Conservation (phyloP, 1,140 invertebrate genomes). For the Diabrotica undecimpunctata region DNA sequence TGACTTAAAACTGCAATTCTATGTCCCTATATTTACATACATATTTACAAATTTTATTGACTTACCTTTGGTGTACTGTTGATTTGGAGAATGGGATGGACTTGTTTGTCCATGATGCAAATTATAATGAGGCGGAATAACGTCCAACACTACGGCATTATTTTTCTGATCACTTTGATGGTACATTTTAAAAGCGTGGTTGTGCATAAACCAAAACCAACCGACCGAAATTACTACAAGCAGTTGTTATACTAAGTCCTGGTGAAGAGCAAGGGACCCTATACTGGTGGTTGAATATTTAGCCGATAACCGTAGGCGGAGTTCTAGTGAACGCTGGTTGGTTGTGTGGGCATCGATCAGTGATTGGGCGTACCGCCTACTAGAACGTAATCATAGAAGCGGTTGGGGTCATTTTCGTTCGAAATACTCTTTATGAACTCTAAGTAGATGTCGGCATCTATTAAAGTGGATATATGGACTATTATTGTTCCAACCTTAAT, state of each 20-base stretch:
- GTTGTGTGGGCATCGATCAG: conserved; percentile 33
- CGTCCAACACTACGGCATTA: conserved; percentile 39
- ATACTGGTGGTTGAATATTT: not conserved
- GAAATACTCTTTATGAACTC: conserved; percentile 40
- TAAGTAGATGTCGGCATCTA: conserved; percentile 44
- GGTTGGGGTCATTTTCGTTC: conserved; percentile 31
- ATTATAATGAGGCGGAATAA: conserved; percentile 42
- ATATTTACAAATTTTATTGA: not conserved
- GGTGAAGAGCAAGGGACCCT: not conserved
- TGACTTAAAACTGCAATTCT: too few relatives aligned
- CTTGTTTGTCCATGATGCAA: conserved; percentile 37
- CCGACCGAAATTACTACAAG: not conserved
- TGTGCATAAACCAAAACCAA: conserved; percentile 23
- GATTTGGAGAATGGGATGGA: conserved; percentile 42
- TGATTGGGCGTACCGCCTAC: conserved; percentile 42
- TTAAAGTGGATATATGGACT: conserved; percentile 40
- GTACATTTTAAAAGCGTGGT: conserved; percentile 37
- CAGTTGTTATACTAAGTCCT: not conserved
- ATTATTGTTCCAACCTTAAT: conserved; percentile 36
- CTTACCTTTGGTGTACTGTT: conserved; percentile 41
- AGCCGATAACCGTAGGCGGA: not conserved
- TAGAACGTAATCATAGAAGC: conserved; percentile 13
- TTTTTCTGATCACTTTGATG: conserved; percentile 36
- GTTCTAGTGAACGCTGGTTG: conserved; percentile 22
- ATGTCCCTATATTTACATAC: too few relatives aligned